These are phyloP conservation scores for Ctenopoma multispine DNA, from an alignment of 2,797 vertebrate genomes.

Conservation along the genomic window DNA sequence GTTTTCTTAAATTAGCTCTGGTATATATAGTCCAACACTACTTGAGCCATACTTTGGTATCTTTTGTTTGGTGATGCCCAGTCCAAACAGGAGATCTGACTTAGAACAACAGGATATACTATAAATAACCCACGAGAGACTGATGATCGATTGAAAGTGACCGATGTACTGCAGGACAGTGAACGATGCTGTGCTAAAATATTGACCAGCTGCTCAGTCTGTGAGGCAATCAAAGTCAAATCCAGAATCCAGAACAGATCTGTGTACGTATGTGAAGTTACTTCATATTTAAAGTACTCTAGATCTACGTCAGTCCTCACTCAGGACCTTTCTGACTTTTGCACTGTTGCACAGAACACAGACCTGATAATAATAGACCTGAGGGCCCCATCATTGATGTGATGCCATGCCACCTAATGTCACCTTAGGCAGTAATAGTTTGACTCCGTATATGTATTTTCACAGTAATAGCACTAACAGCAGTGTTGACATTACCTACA, in stretches of 20 bases:
- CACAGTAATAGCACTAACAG: neutral
- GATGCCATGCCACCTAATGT: neutral
- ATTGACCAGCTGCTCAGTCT: slow-evolving; percentile 3
- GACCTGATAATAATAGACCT: neutral
- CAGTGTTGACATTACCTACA: slow-evolving; percentile 75
- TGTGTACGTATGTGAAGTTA: no score
- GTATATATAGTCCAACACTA: neutral
- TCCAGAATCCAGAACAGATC: no score
- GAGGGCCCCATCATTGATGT: neutral
- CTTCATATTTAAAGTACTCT: neutral
- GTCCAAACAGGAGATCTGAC: neutral
- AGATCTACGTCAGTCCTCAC: neutral
- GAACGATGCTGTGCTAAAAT: neutral
- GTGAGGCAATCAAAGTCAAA: slow-evolving; percentile 1
- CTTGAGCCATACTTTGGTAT: neutral
- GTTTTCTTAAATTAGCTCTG: neutral
- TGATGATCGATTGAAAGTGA: neutral
- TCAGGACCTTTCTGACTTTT: neutral
- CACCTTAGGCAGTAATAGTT: neutral
- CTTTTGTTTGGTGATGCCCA: neutral
- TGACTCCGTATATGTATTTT: neutral
- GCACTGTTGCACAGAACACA: neutral
- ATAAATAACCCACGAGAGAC: neutral
- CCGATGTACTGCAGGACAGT: neutral
- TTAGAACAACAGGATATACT: neutral